Base-by-base conservation (phyloP, 2,888 invertebrate genomes). In the Aphidius colemani region DNA sequence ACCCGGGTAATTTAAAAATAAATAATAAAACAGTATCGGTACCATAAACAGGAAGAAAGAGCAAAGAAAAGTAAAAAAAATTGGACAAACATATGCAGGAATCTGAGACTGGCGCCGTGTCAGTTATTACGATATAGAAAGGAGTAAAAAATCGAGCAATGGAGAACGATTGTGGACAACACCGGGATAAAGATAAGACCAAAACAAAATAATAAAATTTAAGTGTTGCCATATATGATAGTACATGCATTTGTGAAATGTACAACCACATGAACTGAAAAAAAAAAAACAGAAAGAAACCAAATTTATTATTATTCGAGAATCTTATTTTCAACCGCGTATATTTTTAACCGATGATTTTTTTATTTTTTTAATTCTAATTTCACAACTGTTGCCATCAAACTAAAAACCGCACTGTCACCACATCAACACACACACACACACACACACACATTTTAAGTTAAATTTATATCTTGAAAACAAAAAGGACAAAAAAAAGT, bases 21-120 rank as follows among this genome's bases (percentile, higher is more conserved):
- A 18, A 7, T 18, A 11, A 60, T 30, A 45, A 50, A 59, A 7
- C n/a, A 9, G 48, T 40, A 18, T 18, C 44, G 44, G 45, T 48
- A 48, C 53, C 53, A 53, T 55, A 51, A 48, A 40, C 48, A 53
- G 13, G 55, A 59, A 30, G n/a, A 49, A 7, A 43, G 46, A n/a
- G n/a, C 2, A 18, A 56, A 44, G 46, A 9, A 41, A 30, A 56
- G 63, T 66, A 61, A 40, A 63, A 67, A 61, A 57, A 65, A 64
- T 69, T 67, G 70, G 72, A 73, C 76, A 79, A 77, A 74, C 76
- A 76, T 77, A 79, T 78, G 78, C 79, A 80, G 79, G 79, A 79
- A 80, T 80, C 73, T 70, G 69, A 69, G 68, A 70, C 75, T 75
- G 79, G 79, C 78, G 79, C 78, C 79, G 72, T 70, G 69, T 66